Percentiles rank a stretch among this genome's conserved stretches.
phyloP scores from a whole-genome alignment of 2,888 invertebrate species.

The Microchrysa polita region DNA sequence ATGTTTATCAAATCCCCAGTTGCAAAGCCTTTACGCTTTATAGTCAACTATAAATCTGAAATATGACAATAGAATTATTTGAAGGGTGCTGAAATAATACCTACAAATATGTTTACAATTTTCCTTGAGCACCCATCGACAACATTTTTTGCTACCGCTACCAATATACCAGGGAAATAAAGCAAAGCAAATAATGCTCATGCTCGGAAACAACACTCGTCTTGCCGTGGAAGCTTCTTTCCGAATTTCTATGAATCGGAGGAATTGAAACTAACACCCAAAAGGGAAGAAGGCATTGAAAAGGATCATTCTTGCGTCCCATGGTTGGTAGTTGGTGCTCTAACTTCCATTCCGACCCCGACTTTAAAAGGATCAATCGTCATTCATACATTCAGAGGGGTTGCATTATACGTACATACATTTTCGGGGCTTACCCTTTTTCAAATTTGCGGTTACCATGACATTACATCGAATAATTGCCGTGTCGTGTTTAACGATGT shows the following conservation, averaged over 20 bases:
- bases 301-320: slow-evolving; percentile 10
- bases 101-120: slow-evolving; percentile 25
- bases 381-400: too few species aligned
- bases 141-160: not conserved
- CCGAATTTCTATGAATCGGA: not conserved
- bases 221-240: not conserved
- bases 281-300: not conserved
- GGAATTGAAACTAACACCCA: slow-evolving; percentile 12
- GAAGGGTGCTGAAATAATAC: slow-evolving; percentile 1
- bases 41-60: slow-evolving; percentile 42
- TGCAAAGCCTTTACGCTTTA: slow-evolving; percentile 25
- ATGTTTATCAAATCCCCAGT: slow-evolving; percentile 36
- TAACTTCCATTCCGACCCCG: not conserved
- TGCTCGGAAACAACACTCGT: not conserved
- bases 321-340: slow-evolving; percentile 3
- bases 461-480: slow-evolving; percentile 42
- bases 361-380: slow-evolving; percentile 20
- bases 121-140: too few species aligned
- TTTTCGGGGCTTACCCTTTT: slow-evolving; percentile 44
- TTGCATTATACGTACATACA: slow-evolving; percentile 2
- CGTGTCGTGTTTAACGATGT: slow-evolving; percentile 42
- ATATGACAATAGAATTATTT: slow-evolving; percentile 40
- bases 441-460: slow-evolving; percentile 46
- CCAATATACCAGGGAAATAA: not conserved
- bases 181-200: not conserved